Base-by-base conservation (phyloP, 2,797 vertebrate species). In the Phrynocephalus vlangalii region DNA sequence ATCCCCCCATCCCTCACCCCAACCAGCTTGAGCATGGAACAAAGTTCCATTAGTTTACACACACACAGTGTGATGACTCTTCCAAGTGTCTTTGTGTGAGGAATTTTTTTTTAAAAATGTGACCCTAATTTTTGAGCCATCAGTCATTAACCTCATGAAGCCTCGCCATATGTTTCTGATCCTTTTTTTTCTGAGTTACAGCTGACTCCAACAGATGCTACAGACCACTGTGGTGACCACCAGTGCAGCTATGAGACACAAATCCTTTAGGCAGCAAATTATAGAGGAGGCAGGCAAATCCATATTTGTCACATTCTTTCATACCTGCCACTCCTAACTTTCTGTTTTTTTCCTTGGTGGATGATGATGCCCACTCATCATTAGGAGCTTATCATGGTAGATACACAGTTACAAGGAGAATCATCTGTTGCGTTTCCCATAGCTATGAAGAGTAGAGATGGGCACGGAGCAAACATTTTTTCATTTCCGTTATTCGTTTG, bases 1-100 rank as follows among this genome's bases (percentile, higher is more conserved):
- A 9, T 20, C 18, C 60, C 18, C 38, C 38, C 56, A 9, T 3
- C 18, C 60, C 18, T 5, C 38, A 44, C 15, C 60, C 13, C 18
- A 90, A 50, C 50, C 92, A 91, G 89, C 90, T 6, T 91, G 85
- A 78, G 72, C 81, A 89, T n/a, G 8, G 9, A 87, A 79, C 72
- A 90, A 84, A 75, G 73, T 66, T 87, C 33, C 67, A 82, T 63
- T 91, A 71, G 38, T 33, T 63, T 33, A 73, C 7, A 73, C 71
- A 50, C 44, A 50, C 44, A 66, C 30, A 60, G 10, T 60, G 33
- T 20, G 26, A 67, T 28, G 26, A 66, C 33, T 22, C 24, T 75
- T 50, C 56, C 44, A 56, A 84, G 72, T 26, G 30, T n/a, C 66
- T 26, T 85, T n/a, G 70, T 56, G 6, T 26, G 38, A 63, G 38